Base-by-base conservation (phyloP, 2,797 vertebrate genomes). In the Hypotaenidia okinawae region DNA sequence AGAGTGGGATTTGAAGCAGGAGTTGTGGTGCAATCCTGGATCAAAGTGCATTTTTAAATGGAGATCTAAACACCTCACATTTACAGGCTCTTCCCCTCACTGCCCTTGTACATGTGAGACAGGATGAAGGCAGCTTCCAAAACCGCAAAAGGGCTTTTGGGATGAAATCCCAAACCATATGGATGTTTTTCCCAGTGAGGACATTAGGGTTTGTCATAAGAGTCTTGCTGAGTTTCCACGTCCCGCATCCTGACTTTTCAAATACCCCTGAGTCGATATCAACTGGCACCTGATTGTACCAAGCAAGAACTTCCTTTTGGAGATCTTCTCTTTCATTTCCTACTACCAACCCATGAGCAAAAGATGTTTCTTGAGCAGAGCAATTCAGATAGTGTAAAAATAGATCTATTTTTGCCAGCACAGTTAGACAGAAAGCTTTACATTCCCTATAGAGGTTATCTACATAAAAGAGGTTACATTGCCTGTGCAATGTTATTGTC, bases 121-220 rank as follows among this genome's bases (percentile, higher is more conserved):
- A 0, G 72, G 58, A 85, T n/a, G n/a, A 30, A 70, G 33, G 79
- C 84, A 79, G 45, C 51, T 74, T 85, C 62, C 76, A 78, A 75
- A 84, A 67, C 13, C 83, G 21, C 27, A 66, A 41, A 75, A 51
- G n/a, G 30, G 30, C 8, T 74, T 77, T 66, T 25, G 58, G 58
- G 73, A 62, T 51, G 63, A 82, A 92, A 79, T 73, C 30, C 49
- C 57, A 83, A 94, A 75, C 58, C 73, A 74, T 32, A 41, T 39
- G 30, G 21, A 24, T 87, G 69, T 43, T 84, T 45, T 39, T 80
- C 68, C 63, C 39, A 47, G 13, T 25, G 63, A 84, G 25, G 49
- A 73, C 23, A 13, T 0, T 45, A 61, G 47, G 58, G 27, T 58
- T 88, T 95, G 69, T 58, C 54, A 43, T 39, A 57, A 54, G 82